A percentile compares a stretch with the other conserved stretches of the same genome.
These are phyloP conservation scores for Nowickia ferox DNA, from an alignment of 2,888 invertebrate species.

Conservation along the genomic window DNA sequence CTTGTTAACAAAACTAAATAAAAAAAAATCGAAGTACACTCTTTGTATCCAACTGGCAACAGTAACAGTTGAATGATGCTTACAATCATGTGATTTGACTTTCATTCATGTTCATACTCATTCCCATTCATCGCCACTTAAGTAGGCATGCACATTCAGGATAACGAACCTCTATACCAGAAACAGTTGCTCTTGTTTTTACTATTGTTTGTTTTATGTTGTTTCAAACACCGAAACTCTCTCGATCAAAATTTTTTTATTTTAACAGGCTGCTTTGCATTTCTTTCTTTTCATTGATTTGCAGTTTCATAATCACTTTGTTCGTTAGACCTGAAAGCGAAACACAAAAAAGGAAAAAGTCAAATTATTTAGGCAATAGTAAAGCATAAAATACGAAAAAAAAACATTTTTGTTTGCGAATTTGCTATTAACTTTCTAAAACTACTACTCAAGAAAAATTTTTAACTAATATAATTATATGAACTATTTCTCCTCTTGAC, in stretches of 20 bases:
- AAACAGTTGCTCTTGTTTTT: too few relatives aligned
- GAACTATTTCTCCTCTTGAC: too few relatives aligned
- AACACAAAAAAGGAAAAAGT: conserved; percentile 1
- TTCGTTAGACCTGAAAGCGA: not conserved
- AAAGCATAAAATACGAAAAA: too few relatives aligned
- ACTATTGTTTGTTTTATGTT: not conserved
- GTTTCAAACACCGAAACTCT: not conserved
- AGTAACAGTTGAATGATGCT: conserved; percentile 67
- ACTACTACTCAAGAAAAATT: too few relatives aligned
- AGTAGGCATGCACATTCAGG: not conserved
- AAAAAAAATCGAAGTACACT: not conserved
- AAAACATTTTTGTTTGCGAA: too few relatives aligned
- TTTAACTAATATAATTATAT: too few relatives aligned
- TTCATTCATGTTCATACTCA: conserved; percentile 52
- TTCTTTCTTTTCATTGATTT: not conserved
- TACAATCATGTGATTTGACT: conserved; percentile 70
- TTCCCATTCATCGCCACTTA: not conserved
- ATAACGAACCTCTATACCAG: not conserved
- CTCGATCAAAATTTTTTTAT: not conserved
- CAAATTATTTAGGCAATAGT: not conserved
- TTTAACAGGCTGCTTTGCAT: not conserved
- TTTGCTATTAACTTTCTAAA: too few relatives aligned
- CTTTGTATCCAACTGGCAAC: not conserved
- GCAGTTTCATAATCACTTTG: not conserved
- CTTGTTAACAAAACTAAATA: not conserved